phyloP scores from a whole-genome alignment of 2,797 vertebrate genomes.

The Gastrophryne carolinensis region DNA sequence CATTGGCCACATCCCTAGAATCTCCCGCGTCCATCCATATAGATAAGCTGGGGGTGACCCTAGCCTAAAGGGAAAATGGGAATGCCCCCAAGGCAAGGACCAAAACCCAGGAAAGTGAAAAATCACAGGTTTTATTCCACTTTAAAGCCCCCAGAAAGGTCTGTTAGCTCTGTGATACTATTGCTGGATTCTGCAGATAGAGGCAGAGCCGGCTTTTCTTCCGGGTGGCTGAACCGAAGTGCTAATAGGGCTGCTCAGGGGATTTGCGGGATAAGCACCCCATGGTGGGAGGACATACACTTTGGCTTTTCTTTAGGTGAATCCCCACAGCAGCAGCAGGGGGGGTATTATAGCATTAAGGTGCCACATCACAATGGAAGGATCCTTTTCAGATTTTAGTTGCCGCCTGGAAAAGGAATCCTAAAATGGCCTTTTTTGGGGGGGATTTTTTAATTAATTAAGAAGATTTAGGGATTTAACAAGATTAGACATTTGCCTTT shows the following conservation, averaged over 20 bases:
- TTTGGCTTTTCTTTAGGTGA: constrained; percentile 19
- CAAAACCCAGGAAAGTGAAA: no score
- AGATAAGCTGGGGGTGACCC: no score
- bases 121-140: no score
- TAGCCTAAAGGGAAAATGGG: no score
- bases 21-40: no score
- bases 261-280: not conserved
- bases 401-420: not conserved
- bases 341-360: constrained; percentile 12
- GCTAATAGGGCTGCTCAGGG: not conserved
- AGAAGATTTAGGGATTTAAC: not conserved
- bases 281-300: constrained; percentile 1
- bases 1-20: no score
- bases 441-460: constrained; percentile 20
- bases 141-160: no score
- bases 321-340: constrained; percentile 27
- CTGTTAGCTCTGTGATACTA: no score
- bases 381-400: constrained; percentile 10
- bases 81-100: no score
- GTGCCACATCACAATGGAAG: constrained; percentile 25
- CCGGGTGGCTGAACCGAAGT: not conserved
- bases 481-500: constrained; percentile 12
- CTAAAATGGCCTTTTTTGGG: not conserved
- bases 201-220: no score
- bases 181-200: no score